Evolutionary conservation across 2,113 vertebrate genomes (phyloP).

Genomic region (Piprites chloris): DNA sequence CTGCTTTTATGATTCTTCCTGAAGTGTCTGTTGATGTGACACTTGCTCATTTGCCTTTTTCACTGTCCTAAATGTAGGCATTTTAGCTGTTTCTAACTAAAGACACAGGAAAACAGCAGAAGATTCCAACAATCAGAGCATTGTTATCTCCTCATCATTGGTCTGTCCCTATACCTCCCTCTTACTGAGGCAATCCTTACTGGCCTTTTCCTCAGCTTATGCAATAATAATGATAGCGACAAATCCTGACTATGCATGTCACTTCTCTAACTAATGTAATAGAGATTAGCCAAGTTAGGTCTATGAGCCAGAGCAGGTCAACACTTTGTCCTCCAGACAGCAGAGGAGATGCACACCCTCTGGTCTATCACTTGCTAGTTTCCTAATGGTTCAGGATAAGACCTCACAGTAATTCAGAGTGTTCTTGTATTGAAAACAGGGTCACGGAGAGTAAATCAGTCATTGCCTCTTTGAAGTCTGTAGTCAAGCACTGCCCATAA

Average conservation of each 20-base stretch:
- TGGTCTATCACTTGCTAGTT: neutral
- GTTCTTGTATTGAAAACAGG: neutral
- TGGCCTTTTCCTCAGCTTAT: neutral
- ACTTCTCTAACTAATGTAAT: neutral
- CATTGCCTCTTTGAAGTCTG: neutral
- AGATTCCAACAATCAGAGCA: constrained; percentile 10
- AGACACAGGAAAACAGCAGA: constrained; percentile 13
- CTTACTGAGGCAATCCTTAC: neutral
- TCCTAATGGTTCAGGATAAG: neutral
- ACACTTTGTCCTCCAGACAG: neutral
- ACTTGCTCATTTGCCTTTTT: constrained; percentile 64
- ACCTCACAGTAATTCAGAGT: neutral
- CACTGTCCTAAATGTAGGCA: constrained; percentile 38
- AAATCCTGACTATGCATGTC: neutral
- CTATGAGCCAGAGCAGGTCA: neutral
- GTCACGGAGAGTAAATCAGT: neutral
- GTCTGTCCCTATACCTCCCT: constrained; percentile 12
- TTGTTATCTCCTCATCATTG: neutral
- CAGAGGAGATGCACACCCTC: neutral
- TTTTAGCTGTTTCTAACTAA: constrained; percentile 59
- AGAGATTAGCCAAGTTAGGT: neutral
- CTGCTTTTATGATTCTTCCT: constrained; percentile 55
- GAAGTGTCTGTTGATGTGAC: constrained; percentile 55
- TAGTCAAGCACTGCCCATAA: neutral
- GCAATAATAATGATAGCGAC: neutral